Base-by-base conservation (phyloP, 2,797 vertebrate species). In the Zalophus californianus region DNA sequence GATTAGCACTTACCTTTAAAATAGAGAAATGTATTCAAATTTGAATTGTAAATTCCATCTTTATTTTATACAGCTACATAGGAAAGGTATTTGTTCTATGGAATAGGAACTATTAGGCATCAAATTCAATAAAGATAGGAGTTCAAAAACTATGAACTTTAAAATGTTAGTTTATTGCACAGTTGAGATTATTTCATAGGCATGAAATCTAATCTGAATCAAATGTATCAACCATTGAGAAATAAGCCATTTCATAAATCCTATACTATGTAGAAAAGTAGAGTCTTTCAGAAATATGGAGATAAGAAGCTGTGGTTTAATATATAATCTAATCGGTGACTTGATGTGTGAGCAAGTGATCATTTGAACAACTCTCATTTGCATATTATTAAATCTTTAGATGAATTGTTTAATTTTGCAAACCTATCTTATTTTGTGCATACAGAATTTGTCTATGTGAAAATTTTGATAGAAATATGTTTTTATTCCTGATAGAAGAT, bases 1-100 rank as follows among this genome's bases (percentile, higher is more conserved):
- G 90, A 96, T 97, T 97, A 96, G 41, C 77, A 85, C 20, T 95
- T 96, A 70, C 27, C 35, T 94, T 89, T 90, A 91, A 97, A 94
- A 94, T 23, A 92, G 48, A 93, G 48, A 87, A 93, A 52, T 70
- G 56, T n/a, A 82, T 83, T 96, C 16, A 88, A 88, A 94, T 92
- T 90, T 89, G 60, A 90, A 94, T 91, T 85, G 44, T 64, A 68
- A 94, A 90, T 94, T 92, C 7, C 64, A 89, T 5, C 56, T 1
- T n/a, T 93, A 23, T 73, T 93, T 94, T 91, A 82, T 23, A 25
- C 23, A 87, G 32, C 27, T 44, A 82, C 9, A 58, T 35, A 38
- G 20, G 68, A 60, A 95, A 84, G 88, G 7, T 48, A 44, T 93
- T 85, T 84, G 16, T 96, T 92, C 54, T 82, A 70, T 20, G 27